A percentile compares a stretch with the other conserved stretches of the same genome.
phyloP scores from a whole-genome alignment of 2,797 vertebrate species.

The Acipenser oxyrinchus region DNA sequence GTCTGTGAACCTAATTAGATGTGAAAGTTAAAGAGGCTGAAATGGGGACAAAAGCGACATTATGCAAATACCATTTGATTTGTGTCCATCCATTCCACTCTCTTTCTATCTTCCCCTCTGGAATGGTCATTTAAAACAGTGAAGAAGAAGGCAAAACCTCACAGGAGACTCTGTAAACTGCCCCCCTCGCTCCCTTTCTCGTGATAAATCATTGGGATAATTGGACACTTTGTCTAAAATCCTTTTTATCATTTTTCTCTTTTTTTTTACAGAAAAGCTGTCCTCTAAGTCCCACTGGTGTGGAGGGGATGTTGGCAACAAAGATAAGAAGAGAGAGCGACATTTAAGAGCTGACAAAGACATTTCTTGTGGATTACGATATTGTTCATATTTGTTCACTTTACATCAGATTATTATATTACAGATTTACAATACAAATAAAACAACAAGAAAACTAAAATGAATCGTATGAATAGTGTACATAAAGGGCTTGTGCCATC shows the following conservation, averaged over 20 bases:
- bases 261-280: background rate
- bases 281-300: background rate
- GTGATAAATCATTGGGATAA: conserved; percentile 38
- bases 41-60: conserved; percentile 53
- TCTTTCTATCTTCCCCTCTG: conserved; percentile 30
- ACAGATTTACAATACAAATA: too few species aligned
- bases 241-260: conserved; percentile 36
- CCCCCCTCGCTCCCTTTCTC: conserved; percentile 25
- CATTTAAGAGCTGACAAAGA: too few species aligned
- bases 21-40: conserved; percentile 52
- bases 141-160: conserved; percentile 12
- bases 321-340: too few species aligned
- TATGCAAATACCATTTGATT: conserved; percentile 61
- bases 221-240: conserved; percentile 40
- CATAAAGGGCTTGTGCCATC: too few species aligned
- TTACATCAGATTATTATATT: too few species aligned
- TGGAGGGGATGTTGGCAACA: too few species aligned
- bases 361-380: too few species aligned
- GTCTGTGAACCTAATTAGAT: conserved; percentile 63
- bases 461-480: too few species aligned
- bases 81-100: conserved; percentile 33
- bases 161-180: conserved; percentile 19
- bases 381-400: too few species aligned
- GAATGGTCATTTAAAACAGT: conserved; percentile 26
- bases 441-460: too few species aligned